A percentile compares a stretch with the other conserved stretches of the same genome.
Conservation (phyloP, 2,888 invertebrate species). For the Pomacea canaliculata region DNA sequence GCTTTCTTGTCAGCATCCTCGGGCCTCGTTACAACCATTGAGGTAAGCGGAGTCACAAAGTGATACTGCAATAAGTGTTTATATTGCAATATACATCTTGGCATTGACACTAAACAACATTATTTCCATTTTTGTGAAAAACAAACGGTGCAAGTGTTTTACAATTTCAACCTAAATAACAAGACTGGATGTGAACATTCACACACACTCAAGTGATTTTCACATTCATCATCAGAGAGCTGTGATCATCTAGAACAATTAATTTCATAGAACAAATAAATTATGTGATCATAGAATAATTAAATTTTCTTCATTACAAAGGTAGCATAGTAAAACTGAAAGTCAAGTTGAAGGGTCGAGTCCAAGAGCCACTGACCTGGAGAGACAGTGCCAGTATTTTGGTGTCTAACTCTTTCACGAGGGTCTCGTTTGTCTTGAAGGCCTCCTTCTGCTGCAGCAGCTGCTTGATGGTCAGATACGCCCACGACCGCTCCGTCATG, state of each 20-base stretch:
- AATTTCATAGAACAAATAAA: too few relatives aligned
- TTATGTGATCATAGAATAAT: too few relatives aligned
- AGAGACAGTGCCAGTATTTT: conserved; percentile 46
- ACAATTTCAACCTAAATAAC: background rate
- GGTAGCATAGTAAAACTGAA: background rate
- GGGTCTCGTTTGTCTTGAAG: conserved; percentile 22
- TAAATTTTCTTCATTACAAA: too few relatives aligned
- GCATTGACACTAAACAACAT: too few relatives aligned
- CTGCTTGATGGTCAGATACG: conserved; percentile 55
- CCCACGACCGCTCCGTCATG: conserved; percentile 58
- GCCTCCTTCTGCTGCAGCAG: conserved; percentile 44
- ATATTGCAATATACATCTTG: conserved; percentile 6
- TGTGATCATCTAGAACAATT: too few relatives aligned
- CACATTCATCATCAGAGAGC: too few relatives aligned
- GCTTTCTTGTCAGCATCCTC: conserved; percentile 34
- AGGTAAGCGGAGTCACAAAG: conserved; percentile 80
- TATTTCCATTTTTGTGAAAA: background rate
- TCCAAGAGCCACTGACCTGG: conserved; percentile 38
- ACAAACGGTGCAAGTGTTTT: background rate
- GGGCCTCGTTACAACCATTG: conserved; percentile 78
- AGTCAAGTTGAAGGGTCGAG: background rate
- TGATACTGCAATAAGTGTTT: conserved; percentile 72
- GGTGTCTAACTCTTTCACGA: conserved; percentile 37
- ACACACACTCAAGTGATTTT: too few relatives aligned
- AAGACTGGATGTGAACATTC: background rate